Conservation (phyloP, 2,113 vertebrate genomes). For the Bombycilla garrulus region DNA sequence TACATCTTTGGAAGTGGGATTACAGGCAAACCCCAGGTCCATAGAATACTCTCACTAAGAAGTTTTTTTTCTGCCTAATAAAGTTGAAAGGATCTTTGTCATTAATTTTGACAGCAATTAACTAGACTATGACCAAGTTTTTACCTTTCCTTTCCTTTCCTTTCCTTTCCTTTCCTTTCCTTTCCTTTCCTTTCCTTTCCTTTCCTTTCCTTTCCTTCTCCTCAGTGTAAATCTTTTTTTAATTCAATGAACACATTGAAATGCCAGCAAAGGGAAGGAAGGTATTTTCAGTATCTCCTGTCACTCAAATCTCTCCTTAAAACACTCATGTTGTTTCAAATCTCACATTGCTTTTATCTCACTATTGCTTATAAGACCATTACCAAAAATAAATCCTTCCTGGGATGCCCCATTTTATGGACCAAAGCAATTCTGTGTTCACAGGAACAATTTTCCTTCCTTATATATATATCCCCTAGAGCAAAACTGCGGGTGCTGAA, state of each 20-base stretch:
- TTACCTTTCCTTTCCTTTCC: no score
- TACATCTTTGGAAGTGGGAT: neutral
- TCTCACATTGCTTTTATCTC: constrained; percentile 18
- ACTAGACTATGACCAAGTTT: neutral
- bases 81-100: neutral
- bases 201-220: neutral
- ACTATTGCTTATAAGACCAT: neutral
- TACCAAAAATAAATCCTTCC: constrained; percentile 57
- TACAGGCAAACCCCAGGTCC: neutral
- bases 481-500: constrained; percentile 21
- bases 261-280: neutral
- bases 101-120: neutral
- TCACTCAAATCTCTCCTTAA: constrained; percentile 19
- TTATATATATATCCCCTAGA: neutral
- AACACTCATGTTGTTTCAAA: constrained; percentile 19
- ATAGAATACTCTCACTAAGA: neutral
- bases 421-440: constrained; percentile 33
- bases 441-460: constrained; percentile 35
- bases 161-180: no score
- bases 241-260: neutral
- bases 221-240: neutral
- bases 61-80: neutral
- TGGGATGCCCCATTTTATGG: constrained; percentile 12
- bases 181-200: neutral
- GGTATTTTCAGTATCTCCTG: neutral